Base-by-base conservation (phyloP, 1,140 invertebrate genomes). In the Pogonus chalceus region DNA sequence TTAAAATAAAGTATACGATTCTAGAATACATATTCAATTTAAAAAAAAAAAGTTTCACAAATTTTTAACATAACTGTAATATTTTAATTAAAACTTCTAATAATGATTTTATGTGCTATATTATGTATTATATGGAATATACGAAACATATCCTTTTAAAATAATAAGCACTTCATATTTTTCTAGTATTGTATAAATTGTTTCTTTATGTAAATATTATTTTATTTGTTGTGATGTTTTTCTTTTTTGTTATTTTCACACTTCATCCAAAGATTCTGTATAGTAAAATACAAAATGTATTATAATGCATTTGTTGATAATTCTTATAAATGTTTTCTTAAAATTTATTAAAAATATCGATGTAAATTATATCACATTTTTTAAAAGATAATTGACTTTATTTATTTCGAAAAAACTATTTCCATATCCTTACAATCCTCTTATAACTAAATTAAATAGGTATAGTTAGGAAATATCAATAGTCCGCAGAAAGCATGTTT, bases 311-410 rank as follows among this genome's bases (percentile, higher is more conserved):
- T 43, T 18, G 37, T 43, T 43, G 37, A 16, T 43, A 10, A 43
- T 43, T 43, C 37, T 43, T 7, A 43, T 43, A 43, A 43, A 43
- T 43, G 37, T 43, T 43, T 43, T 43, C 37, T 43, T 43, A 54
- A 52, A 35, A 52, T 55, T 57, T 58, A 54, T 58, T 60, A 60
- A 60, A 60, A 54, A 60, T 58, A 60, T 60, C 53, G 54, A 58
- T 57, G 58, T 58, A 60, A 60, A 58, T 56, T 53, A 55, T 56
- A 60, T 12, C 26, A 31, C 37, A 58, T 53, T 60, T 60, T 60
- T 60, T 53, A 59, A 53, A 35, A 43, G 53, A 50, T n/a, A n/a
- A n/a, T n/a, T n/a, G n/a, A n/a, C n/a, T n/a, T n/a, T n/a, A n/a
- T n/a, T n/a, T n/a, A n/a, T n/a, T n/a, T 43, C 37, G 4, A 43